These are phyloP conservation scores for Ophthalmolycus amberensis DNA, from an alignment of 2,113 vertebrate species.

Conservation along the genomic window DNA sequence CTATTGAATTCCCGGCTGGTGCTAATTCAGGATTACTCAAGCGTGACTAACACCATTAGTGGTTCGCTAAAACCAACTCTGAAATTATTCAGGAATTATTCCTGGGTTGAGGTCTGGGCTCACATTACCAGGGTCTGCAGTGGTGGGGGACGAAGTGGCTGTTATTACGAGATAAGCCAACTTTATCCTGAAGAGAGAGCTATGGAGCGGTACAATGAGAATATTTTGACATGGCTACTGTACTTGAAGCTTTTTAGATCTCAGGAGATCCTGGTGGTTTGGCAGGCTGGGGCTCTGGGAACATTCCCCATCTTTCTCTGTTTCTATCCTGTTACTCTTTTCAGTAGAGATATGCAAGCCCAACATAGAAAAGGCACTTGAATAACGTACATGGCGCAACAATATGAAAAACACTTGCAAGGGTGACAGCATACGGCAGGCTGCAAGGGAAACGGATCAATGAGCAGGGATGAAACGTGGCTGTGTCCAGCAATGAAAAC, in stretches of 20 bases:
- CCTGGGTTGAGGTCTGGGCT: constrained; percentile 50
- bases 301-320: background rate
- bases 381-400: background rate
- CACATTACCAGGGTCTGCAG: constrained; percentile 59
- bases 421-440: background rate
- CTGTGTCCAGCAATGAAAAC: constrained; percentile 28
- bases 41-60: constrained; percentile 77
- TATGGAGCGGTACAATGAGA: constrained; percentile 30
- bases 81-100: constrained; percentile 79
- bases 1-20: constrained; percentile 68
- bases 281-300: background rate
- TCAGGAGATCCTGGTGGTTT: constrained; percentile 9
- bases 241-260: constrained; percentile 27
- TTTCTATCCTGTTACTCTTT: background rate
- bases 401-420: constrained; percentile 5
- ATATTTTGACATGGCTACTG: constrained; percentile 19
- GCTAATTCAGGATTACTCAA: constrained; percentile 79
- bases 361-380: constrained; percentile 11
- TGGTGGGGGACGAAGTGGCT: constrained; percentile 39
- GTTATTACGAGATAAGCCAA: constrained; percentile 66
- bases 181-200: constrained; percentile 39
- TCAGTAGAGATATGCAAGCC: background rate
- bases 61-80: constrained; percentile 65
- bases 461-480: background rate
- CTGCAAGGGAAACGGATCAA: background rate